Conservation (phyloP, 2,113 vertebrate genomes). For the Nothobranchius furzeri region DNA sequence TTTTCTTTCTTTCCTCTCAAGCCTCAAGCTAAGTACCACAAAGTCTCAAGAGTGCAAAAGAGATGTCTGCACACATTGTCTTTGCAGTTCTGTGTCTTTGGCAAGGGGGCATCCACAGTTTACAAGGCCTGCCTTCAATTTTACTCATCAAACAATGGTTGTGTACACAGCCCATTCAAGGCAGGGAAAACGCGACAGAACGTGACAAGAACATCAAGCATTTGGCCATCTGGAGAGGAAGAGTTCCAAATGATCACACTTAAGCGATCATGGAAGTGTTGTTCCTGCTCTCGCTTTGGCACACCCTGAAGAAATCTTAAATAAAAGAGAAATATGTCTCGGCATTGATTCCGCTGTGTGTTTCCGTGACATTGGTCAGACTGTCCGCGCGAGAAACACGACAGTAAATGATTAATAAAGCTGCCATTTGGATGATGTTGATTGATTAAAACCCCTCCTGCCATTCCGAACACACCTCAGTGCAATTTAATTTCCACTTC, state of each 20-base stretch:
- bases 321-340: constrained; percentile 45
- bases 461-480: constrained; percentile 23
- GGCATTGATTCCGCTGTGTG: constrained; percentile 40
- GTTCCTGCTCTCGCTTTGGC: constrained; percentile 59
- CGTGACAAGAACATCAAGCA: constrained; percentile 82
- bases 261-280: constrained; percentile 65
- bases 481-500: constrained; percentile 63
- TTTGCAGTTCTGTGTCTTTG: constrained; percentile 75
- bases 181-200: constrained; percentile 77
- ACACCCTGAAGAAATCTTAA: constrained; percentile 42
- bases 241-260: constrained; percentile 73
- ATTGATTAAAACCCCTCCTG: constrained; percentile 49
- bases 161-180: constrained; percentile 80
- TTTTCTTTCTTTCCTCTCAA: constrained; percentile 29
- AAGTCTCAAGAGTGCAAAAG: constrained; percentile 65
- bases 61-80: constrained; percentile 68
- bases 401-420: constrained; percentile 20
- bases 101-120: constrained; percentile 75
- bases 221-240: constrained; percentile 74
- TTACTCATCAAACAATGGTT: constrained; percentile 84
- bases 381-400: constrained; percentile 15
- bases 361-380: constrained; percentile 28
- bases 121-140: constrained; percentile 83
- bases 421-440: constrained; percentile 24
- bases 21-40: constrained; percentile 56